Conservation (phyloP, 2,113 vertebrate species). For the Brachirus orientalis region DNA sequence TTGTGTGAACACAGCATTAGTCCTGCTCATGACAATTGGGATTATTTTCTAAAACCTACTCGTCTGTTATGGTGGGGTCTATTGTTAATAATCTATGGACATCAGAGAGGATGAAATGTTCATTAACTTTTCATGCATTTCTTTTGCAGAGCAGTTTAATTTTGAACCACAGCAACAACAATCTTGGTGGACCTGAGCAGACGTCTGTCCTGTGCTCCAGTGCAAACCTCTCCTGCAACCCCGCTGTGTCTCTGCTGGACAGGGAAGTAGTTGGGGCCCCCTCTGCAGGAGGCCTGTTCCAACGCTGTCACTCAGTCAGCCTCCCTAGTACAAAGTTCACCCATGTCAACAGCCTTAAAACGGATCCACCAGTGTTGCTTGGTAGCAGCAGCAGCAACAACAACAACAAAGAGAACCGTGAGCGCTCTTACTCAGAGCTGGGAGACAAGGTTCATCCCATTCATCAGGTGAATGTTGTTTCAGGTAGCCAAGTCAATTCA, state of each 20-base stretch:
- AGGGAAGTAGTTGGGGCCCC: conserved; percentile 87
- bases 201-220: conserved; percentile 20
- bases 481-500: conserved; percentile 85
- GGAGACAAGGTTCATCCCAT: conserved; percentile 75
- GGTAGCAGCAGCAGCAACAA: background rate
- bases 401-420: conserved; percentile 80
- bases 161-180: conserved; percentile 74
- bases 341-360: conserved; percentile 83
- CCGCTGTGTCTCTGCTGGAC: conserved; percentile 86
- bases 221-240: conserved; percentile 53
- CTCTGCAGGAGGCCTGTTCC: conserved; percentile 78
- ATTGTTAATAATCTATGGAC: no score
- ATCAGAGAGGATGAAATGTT: background rate
- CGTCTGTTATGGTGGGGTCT: no score
- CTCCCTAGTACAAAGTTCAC: conserved; percentile 85
- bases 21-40: no score
- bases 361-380: conserved; percentile 69
- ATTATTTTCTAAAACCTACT: no score
- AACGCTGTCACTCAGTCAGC: conserved; percentile 86
- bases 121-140: background rate
- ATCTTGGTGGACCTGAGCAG: conserved; percentile 30
- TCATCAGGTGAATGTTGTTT: background rate
- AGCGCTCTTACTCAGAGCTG: conserved; percentile 87
- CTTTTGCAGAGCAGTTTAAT: conserved; percentile 79
- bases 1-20: no score